Percentiles rank a stretch among this genome's conserved stretches.
phyloP scores from a whole-genome alignment of 2,113 vertebrate genomes.

The Lamprologus ornatipinnis region DNA sequence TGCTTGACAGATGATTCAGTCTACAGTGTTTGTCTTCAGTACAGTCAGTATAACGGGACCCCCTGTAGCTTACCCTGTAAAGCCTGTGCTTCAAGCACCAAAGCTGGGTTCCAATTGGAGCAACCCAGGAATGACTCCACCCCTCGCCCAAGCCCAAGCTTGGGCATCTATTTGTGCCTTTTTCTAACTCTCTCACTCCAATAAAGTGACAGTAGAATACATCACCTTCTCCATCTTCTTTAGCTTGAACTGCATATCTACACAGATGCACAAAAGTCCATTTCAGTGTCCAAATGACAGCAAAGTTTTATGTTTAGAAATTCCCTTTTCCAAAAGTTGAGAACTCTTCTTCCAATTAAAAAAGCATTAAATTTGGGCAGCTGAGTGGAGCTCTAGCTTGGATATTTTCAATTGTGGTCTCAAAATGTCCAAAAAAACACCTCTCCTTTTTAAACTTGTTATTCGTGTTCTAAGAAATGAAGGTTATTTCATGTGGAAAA shows the following conservation, averaged over 20 bases:
- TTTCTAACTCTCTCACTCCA: not conserved
- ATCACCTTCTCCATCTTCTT: not conserved
- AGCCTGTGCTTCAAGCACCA: not conserved
- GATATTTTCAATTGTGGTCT: not conserved
- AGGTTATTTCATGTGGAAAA: not conserved
- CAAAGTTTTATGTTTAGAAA: not conserved
- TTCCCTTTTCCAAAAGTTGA: not conserved
- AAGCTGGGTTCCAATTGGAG: not conserved
- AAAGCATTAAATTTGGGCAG: not conserved
- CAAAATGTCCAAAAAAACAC: not conserved
- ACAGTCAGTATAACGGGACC: not conserved
- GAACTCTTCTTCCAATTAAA: not conserved
- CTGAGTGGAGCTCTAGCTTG: not conserved
- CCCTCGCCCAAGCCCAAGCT: fast-evolving
- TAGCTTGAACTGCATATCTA: not conserved
- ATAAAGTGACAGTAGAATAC: not conserved
- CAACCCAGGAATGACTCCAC: not conserved
- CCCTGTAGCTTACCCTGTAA: not conserved
- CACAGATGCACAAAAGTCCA: not conserved
- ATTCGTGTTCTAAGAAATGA: not conserved
- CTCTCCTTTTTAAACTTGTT: not conserved
- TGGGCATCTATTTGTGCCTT: not conserved
- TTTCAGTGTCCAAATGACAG: not conserved
- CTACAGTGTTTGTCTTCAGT: not conserved
- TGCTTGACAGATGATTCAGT: not conserved